Evolutionary conservation across 2,888 invertebrate species (phyloP).

Genomic region (Lasius fuliginosus): DNA sequence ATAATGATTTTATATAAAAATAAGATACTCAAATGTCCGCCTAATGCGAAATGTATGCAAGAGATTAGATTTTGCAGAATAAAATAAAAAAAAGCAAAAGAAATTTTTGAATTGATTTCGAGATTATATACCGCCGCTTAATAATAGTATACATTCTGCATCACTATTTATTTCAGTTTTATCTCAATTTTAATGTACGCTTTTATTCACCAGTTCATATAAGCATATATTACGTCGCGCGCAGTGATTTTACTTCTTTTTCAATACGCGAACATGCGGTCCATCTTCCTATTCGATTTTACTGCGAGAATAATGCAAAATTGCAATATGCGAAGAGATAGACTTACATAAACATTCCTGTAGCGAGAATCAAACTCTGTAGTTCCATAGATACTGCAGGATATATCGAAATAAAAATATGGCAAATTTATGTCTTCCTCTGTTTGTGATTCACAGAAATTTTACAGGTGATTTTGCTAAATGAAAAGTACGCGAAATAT

Average conservation of each 20-base stretch:
- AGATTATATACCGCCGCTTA: not conserved
- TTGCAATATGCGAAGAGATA: not conserved
- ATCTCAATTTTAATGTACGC: not conserved
- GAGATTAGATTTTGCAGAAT: not conserved
- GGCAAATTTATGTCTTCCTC: not conserved
- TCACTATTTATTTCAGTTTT: not conserved
- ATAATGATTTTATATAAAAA: not conserved
- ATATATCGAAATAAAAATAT: conserved; percentile 11
- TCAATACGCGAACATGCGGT: not conserved
- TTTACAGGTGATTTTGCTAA: conserved; percentile 7
- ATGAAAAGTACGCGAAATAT: not conserved
- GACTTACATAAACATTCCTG: not conserved
- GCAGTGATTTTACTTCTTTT: conserved; percentile 11
- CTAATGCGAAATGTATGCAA: not conserved
- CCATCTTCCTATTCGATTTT: not conserved
- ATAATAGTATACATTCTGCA: not conserved
- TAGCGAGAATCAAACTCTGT: not conserved
- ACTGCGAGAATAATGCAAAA: not conserved
- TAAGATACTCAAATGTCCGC: not conserved
- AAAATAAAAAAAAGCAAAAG: not conserved
- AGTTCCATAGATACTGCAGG: not conserved
- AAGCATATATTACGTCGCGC: not conserved
- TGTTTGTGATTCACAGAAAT: not conserved
- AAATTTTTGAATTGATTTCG: not conserved
- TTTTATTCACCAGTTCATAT: not conserved